Evolutionary conservation across 1,140 invertebrate genomes (phyloP), one percentile per base, ranked within the genome.

Genomic region (Leucophenga varia): DNA sequence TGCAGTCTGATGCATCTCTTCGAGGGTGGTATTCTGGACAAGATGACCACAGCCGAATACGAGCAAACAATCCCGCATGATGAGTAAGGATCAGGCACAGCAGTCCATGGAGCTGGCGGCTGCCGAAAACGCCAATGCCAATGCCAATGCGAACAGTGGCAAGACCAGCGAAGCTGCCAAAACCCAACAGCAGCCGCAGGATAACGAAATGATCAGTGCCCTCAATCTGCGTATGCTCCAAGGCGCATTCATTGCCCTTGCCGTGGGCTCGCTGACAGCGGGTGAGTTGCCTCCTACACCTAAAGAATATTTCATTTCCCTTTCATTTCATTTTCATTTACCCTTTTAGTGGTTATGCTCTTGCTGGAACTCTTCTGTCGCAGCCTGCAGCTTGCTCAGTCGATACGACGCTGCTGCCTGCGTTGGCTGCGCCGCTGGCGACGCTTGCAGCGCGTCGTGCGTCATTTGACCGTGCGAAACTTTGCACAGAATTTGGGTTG

Each of bases 41-140:
- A 86, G 71, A 86, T 87, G 76, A 86, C 85, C 0, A 81, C 81
- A 48, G 82, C 84, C 46, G 85, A 86, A 54, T 86, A 86, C 56
- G 82, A 82, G 83, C 81, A 19, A n/a, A n/a, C 76, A 86, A 40
- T 81, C 81, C 16, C 80, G 83, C 60, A 51, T 57, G 51, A 55
- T 61, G 20, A 49, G 48, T 14, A 68, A 69, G 21, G 61, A 69
- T 3, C 22, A 44, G 14, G 45, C 54, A 9, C 55, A 61, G 31
- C 64, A 76, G 45, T 72, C 44, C 4, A 60, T 55, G 16, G 63
- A 61, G 20, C 21, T 57, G 10, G 53, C 55, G 8, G 61, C 58
- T 56, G 48, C 45, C n/a, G 59, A 22, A 12, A 59, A 74, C 52
- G 21, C 34, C n/a, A 54, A 58, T 45, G 72, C 40, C 20, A 59